Evolutionary conservation across 1,140 invertebrate species (phyloP).

Genomic region (Drosophila rhopaloa): DNA sequence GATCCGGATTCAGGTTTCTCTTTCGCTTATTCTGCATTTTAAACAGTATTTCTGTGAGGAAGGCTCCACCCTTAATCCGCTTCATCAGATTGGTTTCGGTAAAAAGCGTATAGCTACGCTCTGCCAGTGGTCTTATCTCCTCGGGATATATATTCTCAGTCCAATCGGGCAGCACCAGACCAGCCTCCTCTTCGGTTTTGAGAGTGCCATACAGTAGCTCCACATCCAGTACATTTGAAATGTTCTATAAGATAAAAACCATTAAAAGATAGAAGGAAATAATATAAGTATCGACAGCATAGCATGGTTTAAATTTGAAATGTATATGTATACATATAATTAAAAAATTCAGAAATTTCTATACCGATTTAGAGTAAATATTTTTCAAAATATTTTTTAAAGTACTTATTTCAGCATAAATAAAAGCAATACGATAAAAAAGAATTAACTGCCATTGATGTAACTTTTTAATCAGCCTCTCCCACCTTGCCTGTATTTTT

Average conservation of each 20-base stretch:
- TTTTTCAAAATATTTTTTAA: too few relatives aligned
- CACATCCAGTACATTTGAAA: conserved; percentile 88
- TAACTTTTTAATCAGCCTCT: neutral
- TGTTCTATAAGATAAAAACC: conserved; percentile 80
- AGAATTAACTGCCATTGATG: neutral
- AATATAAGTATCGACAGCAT: too few relatives aligned
- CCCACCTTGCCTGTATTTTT: conserved; percentile 87
- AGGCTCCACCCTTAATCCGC: conserved; percentile 89
- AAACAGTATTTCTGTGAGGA: conserved; percentile 85
- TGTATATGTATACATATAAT: too few relatives aligned
- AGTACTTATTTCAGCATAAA: too few relatives aligned
- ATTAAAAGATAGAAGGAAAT: neutral
- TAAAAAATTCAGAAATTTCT: too few relatives aligned
- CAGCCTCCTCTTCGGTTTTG: conserved; percentile 88
- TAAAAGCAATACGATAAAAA: neutral
- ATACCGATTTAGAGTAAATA: too few relatives aligned
- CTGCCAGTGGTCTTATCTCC: conserved; percentile 88
- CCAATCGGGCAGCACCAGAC: conserved; percentile 89
- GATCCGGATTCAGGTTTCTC: conserved; percentile 74
- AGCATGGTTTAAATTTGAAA: too few relatives aligned
- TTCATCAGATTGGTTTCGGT: conserved; percentile 90
- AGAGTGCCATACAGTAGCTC: conserved; percentile 91
- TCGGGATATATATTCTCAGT: conserved; percentile 89
- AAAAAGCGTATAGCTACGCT: conserved; percentile 89
- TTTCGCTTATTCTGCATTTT: conserved; percentile 84